These are phyloP conservation scores for Lepeophtheirus salmonis DNA, from an alignment of 1,140 invertebrate genomes.

Conservation along the genomic window DNA sequence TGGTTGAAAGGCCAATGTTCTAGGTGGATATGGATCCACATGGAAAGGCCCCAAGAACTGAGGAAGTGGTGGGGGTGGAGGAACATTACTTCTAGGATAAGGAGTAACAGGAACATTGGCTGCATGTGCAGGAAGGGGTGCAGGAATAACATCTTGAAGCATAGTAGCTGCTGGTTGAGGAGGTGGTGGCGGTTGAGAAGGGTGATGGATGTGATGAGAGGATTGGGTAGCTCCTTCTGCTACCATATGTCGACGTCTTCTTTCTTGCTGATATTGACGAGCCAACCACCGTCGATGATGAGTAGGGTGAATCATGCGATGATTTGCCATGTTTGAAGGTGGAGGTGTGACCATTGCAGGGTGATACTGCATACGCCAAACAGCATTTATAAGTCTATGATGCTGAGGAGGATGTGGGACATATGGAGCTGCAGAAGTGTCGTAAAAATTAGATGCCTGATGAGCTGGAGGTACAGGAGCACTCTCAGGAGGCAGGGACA, in stretches of 20 bases:
- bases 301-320: not conserved
- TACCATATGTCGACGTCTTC: not conserved
- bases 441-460: not conserved
- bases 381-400: conserved; percentile 12
- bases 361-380: conserved; percentile 12
- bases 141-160: not conserved
- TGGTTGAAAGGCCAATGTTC: no score
- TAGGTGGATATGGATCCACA: no score
- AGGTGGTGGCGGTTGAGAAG: not conserved
- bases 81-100: no score
- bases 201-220: no score
- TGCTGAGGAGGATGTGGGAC: not conserved
- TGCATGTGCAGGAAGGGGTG: not conserved
- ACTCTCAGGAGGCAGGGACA: not conserved
- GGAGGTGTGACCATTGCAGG: not conserved
- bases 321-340: not conserved
- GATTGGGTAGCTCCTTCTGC: not conserved
- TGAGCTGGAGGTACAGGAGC: not conserved
- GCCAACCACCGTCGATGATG: not conserved
- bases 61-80: not conserved
- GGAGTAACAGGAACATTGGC: no score
- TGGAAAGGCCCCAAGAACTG: no score
- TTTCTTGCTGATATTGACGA: conserved; percentile 8
- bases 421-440: not conserved
- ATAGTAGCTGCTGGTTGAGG: not conserved